Conservation (phyloP, 2,113 vertebrate species). For the Siniperca knerii region DNA sequence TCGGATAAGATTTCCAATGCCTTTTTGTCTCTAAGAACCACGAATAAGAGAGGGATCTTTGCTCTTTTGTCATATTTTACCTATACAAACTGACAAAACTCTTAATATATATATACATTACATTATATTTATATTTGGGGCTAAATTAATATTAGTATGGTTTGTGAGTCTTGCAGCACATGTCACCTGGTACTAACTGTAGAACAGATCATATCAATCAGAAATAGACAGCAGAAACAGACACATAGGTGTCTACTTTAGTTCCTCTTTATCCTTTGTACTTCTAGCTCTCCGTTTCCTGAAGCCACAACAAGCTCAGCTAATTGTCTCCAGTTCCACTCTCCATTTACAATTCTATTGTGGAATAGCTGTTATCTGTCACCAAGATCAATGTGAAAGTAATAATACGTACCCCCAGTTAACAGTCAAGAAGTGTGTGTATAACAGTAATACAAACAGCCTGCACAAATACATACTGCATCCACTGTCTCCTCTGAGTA, state of each 20-base stretch:
- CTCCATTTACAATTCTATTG: slow-evolving; percentile 47
- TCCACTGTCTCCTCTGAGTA: slow-evolving; percentile 45
- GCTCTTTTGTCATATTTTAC: neutral
- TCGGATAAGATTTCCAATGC: neutral
- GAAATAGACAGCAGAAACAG: neutral
- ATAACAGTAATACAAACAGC: slow-evolving; percentile 40
- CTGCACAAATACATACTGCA: slow-evolving; percentile 47
- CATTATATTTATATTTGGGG: neutral
- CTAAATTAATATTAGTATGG: neutral
- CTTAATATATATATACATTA: neutral
- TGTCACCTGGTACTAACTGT: neutral
- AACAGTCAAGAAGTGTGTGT: slow-evolving; percentile 49
- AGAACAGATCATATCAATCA: neutral
- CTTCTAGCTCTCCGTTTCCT: neutral
- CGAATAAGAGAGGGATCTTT: neutral
- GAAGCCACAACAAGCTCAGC: slow-evolving; percentile 31
- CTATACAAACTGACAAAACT: neutral
- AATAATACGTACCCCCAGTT: slow-evolving; percentile 51
- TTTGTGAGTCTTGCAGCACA: neutral
- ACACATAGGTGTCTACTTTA: neutral
- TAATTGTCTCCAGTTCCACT: slow-evolving; percentile 41
- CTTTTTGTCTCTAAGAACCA: neutral
- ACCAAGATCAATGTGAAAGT: slow-evolving; percentile 63
- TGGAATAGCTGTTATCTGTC: slow-evolving; percentile 54
- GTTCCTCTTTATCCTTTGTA: neutral